Evolutionary conservation across 2,797 vertebrate genomes (phyloP).

Genomic region (Helostoma temminkii): DNA sequence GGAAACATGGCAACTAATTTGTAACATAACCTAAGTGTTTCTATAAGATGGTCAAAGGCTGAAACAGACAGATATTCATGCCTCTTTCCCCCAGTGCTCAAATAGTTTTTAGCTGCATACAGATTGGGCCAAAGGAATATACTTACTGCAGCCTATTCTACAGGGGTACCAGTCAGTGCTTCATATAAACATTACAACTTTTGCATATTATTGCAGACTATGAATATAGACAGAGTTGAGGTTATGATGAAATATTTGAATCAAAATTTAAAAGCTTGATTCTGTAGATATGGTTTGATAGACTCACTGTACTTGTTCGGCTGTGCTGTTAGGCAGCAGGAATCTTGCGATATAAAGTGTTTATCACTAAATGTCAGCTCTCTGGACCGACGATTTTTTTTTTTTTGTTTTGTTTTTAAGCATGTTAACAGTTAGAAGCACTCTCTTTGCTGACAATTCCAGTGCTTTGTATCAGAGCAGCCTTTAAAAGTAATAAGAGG

Average conservation of each 20-base stretch:
- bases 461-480: not conserved
- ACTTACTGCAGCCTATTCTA: not conserved
- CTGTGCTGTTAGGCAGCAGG: not conserved
- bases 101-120: not conserved
- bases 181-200: not conserved
- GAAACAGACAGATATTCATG: not conserved
- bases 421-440: no score
- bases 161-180: not conserved
- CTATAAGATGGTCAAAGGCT: not conserved
- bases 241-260: not conserved
- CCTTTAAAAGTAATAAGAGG: not conserved
- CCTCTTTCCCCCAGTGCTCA: not conserved
- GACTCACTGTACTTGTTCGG: not conserved
- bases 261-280: not conserved
- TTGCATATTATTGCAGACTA: no score
- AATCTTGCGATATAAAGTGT: not conserved
- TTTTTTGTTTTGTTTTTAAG: no score
- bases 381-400: not conserved
- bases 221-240: fast-evolving
- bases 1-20: not conserved
- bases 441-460: no score
- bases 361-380: constrained; percentile 1
- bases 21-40: not conserved
- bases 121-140: not conserved
- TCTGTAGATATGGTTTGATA: not conserved